Conservation (phyloP, 2,113 vertebrate genomes). For the Dolichallabes microphthalmus region DNA sequence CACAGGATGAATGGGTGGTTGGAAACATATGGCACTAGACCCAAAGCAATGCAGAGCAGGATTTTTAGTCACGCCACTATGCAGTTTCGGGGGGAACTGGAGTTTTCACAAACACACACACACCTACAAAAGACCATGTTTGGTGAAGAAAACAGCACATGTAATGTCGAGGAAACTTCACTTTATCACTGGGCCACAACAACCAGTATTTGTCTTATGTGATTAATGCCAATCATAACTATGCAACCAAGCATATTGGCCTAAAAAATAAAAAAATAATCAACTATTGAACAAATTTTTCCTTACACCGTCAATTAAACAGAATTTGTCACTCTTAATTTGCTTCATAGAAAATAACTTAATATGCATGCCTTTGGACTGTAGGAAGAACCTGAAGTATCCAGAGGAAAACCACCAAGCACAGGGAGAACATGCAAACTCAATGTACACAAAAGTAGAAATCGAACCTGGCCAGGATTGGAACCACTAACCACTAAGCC, state of each 20-base stretch:
- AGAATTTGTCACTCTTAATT: neutral
- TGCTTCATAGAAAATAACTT: neutral
- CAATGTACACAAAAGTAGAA: no score
- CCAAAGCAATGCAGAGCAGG: constrained; percentile 23
- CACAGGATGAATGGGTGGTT: constrained; percentile 33
- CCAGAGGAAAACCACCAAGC: no score
- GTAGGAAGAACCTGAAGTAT: no score
- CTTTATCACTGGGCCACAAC: neutral
- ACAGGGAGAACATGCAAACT: no score
- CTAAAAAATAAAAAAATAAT: neutral
- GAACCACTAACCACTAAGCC: no score
- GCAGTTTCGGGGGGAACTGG: neutral
- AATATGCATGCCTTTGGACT: no score
- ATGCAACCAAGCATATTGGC: neutral
- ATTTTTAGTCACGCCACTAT: constrained; percentile 34
- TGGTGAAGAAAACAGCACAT: neutral
- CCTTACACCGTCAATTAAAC: neutral
- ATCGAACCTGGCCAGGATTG: no score
- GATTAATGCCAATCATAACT: neutral
- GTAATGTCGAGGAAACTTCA: neutral
- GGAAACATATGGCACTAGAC: constrained; percentile 40
- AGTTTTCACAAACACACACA: neutral
- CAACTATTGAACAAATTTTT: neutral
- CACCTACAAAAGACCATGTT: neutral
- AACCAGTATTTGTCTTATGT: neutral